Evolutionary conservation across 2,888 invertebrate genomes (phyloP).

Genomic region (Stratiomys singularior): DNA sequence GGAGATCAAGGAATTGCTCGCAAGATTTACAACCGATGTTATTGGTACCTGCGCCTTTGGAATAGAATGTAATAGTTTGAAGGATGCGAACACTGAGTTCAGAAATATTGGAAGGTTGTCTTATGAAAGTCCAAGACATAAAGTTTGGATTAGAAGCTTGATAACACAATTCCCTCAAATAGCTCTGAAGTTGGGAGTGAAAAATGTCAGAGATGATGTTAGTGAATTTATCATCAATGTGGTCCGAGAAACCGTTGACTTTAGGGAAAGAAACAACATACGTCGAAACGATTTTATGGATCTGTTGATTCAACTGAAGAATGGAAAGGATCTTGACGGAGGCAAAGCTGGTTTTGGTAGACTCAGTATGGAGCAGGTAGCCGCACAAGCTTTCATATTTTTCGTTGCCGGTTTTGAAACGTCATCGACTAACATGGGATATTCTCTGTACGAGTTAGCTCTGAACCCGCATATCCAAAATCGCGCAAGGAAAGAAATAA

Average conservation of each 20-base stretch:
- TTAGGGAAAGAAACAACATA: slow-evolving; percentile 60
- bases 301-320: slow-evolving; percentile 66
- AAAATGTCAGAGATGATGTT: slow-evolving; percentile 56
- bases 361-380: not conserved
- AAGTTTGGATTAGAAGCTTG: not conserved
- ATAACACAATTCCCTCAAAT: not conserved
- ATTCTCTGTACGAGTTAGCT: slow-evolving; percentile 58
- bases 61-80: slow-evolving; percentile 60
- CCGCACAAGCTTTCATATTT: slow-evolving; percentile 34
- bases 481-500: slow-evolving; percentile 64
- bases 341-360: not conserved
- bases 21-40: slow-evolving; percentile 64
- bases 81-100: slow-evolving; percentile 58
- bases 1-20: slow-evolving; percentile 57
- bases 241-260: slow-evolving; percentile 62
- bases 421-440: slow-evolving; percentile 58
- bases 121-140: slow-evolving; percentile 43
- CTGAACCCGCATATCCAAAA: slow-evolving; percentile 62
- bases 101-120: slow-evolving; percentile 52
- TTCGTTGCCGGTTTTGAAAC: slow-evolving; percentile 59
- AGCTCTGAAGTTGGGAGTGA: slow-evolving; percentile 49
- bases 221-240: slow-evolving; percentile 58
- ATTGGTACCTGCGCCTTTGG: slow-evolving; percentile 64
- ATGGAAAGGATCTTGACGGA: not conserved
- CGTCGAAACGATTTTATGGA: slow-evolving; percentile 68